Evolutionary conservation across 2,113 vertebrate genomes (phyloP), one percentile per base, ranked within the genome.

Genomic region (Morone saxatilis): DNA sequence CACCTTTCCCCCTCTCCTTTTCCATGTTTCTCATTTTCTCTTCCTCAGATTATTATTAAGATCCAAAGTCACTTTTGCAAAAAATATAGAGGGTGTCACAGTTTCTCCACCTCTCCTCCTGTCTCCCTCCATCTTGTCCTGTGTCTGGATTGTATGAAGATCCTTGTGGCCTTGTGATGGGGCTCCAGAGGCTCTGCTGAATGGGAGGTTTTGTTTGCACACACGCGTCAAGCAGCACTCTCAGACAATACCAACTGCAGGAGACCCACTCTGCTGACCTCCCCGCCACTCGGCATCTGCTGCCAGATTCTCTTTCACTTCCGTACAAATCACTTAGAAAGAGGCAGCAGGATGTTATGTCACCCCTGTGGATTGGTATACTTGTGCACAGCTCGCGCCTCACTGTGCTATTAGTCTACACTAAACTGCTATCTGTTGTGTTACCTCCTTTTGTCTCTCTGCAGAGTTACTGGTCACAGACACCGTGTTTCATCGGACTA

Each of bases 251-350:
- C 74, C 19, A 19, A 47, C 80, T 76, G 59, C 63, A 48, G 86
- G 71, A 87, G 86, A 80, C 73, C 76, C 74, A 22, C 59, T 74
- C 53, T 4, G 14, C 66, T 68, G 65, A 80, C 74, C 83, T 76
- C 56, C 14, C 84, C 11, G 20, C 86, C 62, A 60, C 78, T 72
- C 50, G 17, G 78, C 88, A 90, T 88, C 92, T 92, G 89, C 85
- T 86, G 80, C 73, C 84, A 81, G 86, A 91, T 91, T 90, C 79
- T 53, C 85, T 92, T 90, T 93, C 90, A 88, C 72, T 50, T 60
- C 65, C 1, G 31, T 71, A 80, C 62, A 82, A 80, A 89, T 69
- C 78, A 80, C 71, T 75, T 22, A 69, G 50, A 80, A 79, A 63
- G 66, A 67, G 59, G 73, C 76, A 20, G 36, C 62, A 71, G 71